Evolutionary conservation across 2,888 invertebrate species (phyloP).

Genomic region (Onthophagus sagittarius): DNA sequence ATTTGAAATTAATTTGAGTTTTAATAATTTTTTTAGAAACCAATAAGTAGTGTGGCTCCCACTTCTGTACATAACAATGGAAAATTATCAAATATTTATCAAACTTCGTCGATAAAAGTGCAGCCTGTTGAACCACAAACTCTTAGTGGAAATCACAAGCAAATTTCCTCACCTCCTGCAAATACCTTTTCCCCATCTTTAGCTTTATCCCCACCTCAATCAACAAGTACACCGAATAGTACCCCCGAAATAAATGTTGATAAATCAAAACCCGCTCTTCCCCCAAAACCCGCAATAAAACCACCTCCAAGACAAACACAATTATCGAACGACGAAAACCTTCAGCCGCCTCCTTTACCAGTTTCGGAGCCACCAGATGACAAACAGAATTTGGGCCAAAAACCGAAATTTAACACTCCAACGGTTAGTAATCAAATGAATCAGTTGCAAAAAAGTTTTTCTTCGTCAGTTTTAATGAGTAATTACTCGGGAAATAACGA

Average conservation of each 20-base stretch:
- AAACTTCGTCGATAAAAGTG: conserved; percentile 76
- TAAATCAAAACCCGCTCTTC: conserved; percentile 71
- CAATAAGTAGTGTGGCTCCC: conserved; percentile 82
- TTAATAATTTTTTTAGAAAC: conserved; percentile 58
- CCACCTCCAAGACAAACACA: conserved; percentile 54
- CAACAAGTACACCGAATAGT: conserved; percentile 57
- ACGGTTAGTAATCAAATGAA: conserved; percentile 22
- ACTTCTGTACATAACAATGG: conserved; percentile 66
- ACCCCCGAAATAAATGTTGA: conserved; percentile 52
- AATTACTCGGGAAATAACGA: conserved; percentile 34
- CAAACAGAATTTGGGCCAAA: conserved; percentile 15
- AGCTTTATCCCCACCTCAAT: conserved; percentile 55
- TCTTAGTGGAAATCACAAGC: conserved; percentile 46
- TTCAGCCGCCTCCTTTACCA: conserved; percentile 54
- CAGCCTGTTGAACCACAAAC: conserved; percentile 78
- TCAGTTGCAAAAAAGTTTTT: conserved; percentile 21
- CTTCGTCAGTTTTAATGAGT: neutral
- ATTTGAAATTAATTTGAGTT: neutral
- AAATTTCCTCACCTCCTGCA: conserved; percentile 33
- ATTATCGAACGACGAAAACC: conserved; percentile 36
- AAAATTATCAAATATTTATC: conserved; percentile 73
- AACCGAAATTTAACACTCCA: conserved; percentile 8
- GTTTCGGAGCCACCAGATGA: conserved; percentile 43
- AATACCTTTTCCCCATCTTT: conserved; percentile 19
- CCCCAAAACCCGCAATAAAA: conserved; percentile 75